Conservation (phyloP, 2,113 vertebrate genomes). For the Gymnocephalus cernua region DNA sequence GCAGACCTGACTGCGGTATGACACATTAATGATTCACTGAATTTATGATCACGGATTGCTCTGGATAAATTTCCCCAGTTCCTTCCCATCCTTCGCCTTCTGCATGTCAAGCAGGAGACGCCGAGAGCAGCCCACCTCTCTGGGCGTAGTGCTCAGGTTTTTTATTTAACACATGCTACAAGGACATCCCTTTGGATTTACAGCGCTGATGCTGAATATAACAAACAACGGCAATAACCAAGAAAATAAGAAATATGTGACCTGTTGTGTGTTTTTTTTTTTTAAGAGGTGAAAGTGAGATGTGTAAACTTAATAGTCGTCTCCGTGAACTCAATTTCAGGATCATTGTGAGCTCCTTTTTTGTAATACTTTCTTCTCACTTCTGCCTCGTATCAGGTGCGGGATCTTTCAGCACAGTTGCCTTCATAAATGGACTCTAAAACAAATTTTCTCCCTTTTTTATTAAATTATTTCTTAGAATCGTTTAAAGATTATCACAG, state of each 20-base stretch:
- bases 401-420: slow-evolving; percentile 40
- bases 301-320: slow-evolving; percentile 14
- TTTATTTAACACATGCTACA: slow-evolving; percentile 66
- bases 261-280: no score
- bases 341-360: slow-evolving; percentile 8
- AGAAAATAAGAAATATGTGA: slow-evolving; percentile 38
- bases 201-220: slow-evolving; percentile 4
- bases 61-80: slow-evolving; percentile 72
- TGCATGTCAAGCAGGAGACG: slow-evolving; percentile 65
- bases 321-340: slow-evolving; percentile 9
- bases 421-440: slow-evolving; percentile 12
- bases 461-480: slow-evolving; percentile 41
- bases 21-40: slow-evolving; percentile 72
- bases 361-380: background rate
- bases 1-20: slow-evolving; percentile 60
- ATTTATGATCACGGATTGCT: slow-evolving; percentile 59
- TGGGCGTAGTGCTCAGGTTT: slow-evolving; percentile 35
- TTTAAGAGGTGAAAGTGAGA: slow-evolving; percentile 36
- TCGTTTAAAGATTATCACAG: slow-evolving; percentile 25
- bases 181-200: slow-evolving; percentile 53
- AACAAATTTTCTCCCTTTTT: slow-evolving; percentile 1
- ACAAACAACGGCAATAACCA: slow-evolving; percentile 51
- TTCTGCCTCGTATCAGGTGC: slow-evolving; percentile 4
- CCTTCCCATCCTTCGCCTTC: slow-evolving; percentile 37
- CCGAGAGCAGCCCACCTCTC: slow-evolving; percentile 41